Percentiles rank a stretch among this genome's conserved stretches.
Evolutionary conservation across 1,140 invertebrate species (phyloP).

Genomic region (Carcinoscorpius rotundicauda): DNA sequence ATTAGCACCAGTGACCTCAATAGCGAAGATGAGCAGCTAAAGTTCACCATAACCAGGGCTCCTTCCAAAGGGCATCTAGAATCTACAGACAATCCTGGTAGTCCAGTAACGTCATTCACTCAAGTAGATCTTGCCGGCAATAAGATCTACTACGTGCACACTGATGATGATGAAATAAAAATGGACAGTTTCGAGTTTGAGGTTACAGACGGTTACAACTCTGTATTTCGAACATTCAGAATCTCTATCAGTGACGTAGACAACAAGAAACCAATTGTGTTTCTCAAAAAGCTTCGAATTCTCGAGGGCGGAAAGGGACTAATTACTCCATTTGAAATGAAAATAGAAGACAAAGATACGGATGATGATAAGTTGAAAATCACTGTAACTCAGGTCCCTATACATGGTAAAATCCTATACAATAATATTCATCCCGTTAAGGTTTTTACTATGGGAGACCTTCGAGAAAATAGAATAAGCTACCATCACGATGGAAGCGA

Average conservation of each 20-base stretch:
- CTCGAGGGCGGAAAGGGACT: conserved; percentile 31
- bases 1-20: conserved; percentile 33
- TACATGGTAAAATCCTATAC: conserved; percentile 31
- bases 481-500: conserved; percentile 36
- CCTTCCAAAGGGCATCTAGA: conserved; percentile 34
- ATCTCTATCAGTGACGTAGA: conserved; percentile 35
- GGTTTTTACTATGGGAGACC: conserved; percentile 31
- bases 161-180: conserved; percentile 31
- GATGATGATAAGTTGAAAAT: conserved; percentile 29
- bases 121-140: conserved; percentile 34
- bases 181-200: conserved; percentile 38
- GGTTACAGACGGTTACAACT: conserved; percentile 35
- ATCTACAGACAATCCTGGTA: conserved; percentile 28
- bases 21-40: conserved; percentile 30
- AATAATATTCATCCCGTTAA: conserved; percentile 28
- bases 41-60: conserved; percentile 32
- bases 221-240: conserved; percentile 32
- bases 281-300: conserved; percentile 29
- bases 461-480: conserved; percentile 30
- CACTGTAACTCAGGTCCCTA: conserved; percentile 30
- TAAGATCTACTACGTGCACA: conserved; percentile 34
- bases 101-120: conserved; percentile 32
- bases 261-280: conserved; percentile 35
- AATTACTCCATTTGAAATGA: conserved; percentile 36
- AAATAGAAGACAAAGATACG: conserved; percentile 35